Evolutionary conservation across 92 coral and sea anemone genomes (phyloP), one percentile per base, ranked within the genome.

Genomic region (Zoanthus sociatus): DNA sequence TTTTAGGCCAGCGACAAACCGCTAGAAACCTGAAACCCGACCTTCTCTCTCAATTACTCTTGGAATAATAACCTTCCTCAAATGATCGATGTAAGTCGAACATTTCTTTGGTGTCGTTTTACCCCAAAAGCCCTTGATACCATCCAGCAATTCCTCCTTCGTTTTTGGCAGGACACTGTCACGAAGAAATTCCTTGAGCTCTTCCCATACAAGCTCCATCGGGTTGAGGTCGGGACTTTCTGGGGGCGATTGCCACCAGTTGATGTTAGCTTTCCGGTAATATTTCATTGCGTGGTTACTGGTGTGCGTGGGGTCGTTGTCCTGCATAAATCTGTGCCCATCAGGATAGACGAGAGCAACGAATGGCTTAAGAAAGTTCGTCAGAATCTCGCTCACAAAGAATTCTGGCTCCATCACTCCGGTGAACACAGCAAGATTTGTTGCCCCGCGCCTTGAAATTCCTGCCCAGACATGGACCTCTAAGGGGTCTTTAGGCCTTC

Each of bases 391-490:
- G 30, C 54, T 21, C 7, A 47, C 33, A 30, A 37, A 73, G 12
- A 73, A 78, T 56, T 64, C 76, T 37, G 84, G 58, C 70, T 68
- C 93, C 90, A 88, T 20, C 14, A 78, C 90, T 70, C 93, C 90
- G 3, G 85, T 83, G 46, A 90, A 92, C 1, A 90, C 44, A 0
- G 84, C 63, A 48, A 92, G 56, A 8, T 48, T 60, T 13, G 91
- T 71, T 3, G 86, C 88, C 10, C 93, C 93, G 5, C 86, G 88
- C 42, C 67, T 83, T 0, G 86, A 85, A 32, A 86, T 89, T 76
- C 84, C 90, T 3, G 88, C 92, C 88, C 90, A 89, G 4, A 85
- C 88, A 73, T 85, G 92, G 16, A 89, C 88, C 9, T 91, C 88
- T 61, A 58, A 79, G 1, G 92, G 94, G 75, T 84, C 90, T 69